Percentiles rank a stretch among this genome's conserved stretches.
Conservation (phyloP, 2,888 invertebrate genomes). For the Drosophila cracens region DNA sequence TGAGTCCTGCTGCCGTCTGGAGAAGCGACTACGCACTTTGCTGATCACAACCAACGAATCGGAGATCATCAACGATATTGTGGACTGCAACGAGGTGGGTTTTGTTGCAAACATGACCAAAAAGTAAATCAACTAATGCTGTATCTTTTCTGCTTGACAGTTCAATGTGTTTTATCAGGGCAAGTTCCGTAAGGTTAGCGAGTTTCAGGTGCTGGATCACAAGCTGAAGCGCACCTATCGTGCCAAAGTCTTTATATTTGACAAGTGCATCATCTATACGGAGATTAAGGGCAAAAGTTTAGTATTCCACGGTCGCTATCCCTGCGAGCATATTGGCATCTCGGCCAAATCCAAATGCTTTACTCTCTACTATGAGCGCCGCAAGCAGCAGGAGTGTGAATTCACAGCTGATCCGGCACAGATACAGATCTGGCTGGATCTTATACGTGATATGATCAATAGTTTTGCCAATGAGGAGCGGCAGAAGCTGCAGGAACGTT, state of each 20-base stretch:
- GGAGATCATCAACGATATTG: constrained; percentile 84
- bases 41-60: constrained; percentile 84
- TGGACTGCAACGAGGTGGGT: constrained; percentile 82
- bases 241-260: constrained; percentile 84
- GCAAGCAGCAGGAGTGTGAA: constrained; percentile 84
- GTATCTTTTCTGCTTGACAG: constrained; percentile 54
- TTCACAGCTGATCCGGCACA: constrained; percentile 78
- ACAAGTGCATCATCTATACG: constrained; percentile 84
- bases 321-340: constrained; percentile 83
- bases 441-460: constrained; percentile 83
- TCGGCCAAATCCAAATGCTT: constrained; percentile 80
- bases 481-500: constrained; percentile 80
- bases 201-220: constrained; percentile 82
- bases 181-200: constrained; percentile 83
- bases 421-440: constrained; percentile 81
- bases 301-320: constrained; percentile 84
- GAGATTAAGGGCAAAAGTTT: constrained; percentile 83
- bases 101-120: not conserved
- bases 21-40: constrained; percentile 83
- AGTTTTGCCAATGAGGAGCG: constrained; percentile 82
- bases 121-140: not conserved
- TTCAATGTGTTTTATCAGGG: constrained; percentile 84
- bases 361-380: constrained; percentile 83
- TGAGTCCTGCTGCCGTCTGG: constrained; percentile 84
- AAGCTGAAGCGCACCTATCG: constrained; percentile 81